A percentile compares a stretch with the other conserved stretches of the same genome.
phyloP scores from a whole-genome alignment of 2,113 vertebrate species.

The Pleuronectes platessa region DNA sequence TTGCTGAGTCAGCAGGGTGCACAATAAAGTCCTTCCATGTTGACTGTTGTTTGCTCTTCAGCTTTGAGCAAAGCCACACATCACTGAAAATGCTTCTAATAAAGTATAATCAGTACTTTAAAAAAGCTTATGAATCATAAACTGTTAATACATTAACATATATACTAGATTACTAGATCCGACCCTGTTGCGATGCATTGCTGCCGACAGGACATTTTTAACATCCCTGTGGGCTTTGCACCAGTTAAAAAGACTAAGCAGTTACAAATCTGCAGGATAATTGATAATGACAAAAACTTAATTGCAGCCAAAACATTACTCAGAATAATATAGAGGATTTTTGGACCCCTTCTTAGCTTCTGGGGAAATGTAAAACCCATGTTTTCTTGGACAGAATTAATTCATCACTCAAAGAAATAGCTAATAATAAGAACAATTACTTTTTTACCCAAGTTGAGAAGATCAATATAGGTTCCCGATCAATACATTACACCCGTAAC shows the following conservation, averaged over 20 bases:
- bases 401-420: not conserved
- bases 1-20: too few species aligned
- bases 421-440: not conserved
- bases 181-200: too few species aligned
- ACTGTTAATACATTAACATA: too few species aligned
- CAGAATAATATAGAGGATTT: not conserved
- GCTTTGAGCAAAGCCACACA: too few species aligned
- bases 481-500: not conserved
- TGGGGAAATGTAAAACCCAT: not conserved
- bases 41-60: too few species aligned
- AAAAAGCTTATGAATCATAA: too few species aligned
- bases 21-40: not conserved
- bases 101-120: too few species aligned
- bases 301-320: not conserved
- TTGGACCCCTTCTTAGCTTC: not conserved
- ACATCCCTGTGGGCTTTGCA: not conserved
- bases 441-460: not conserved
- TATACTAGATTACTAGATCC: too few species aligned
- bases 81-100: too few species aligned
- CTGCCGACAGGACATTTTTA: not conserved
- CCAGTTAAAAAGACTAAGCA: not conserved
- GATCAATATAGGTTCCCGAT: not conserved
- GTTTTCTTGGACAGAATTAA: too few species aligned
- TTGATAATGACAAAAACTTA: not conserved
- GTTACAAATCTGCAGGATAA: not conserved